These are phyloP conservation scores for Myopa testacea DNA, from an alignment of 2,888 invertebrate genomes.

Conservation along the genomic window DNA sequence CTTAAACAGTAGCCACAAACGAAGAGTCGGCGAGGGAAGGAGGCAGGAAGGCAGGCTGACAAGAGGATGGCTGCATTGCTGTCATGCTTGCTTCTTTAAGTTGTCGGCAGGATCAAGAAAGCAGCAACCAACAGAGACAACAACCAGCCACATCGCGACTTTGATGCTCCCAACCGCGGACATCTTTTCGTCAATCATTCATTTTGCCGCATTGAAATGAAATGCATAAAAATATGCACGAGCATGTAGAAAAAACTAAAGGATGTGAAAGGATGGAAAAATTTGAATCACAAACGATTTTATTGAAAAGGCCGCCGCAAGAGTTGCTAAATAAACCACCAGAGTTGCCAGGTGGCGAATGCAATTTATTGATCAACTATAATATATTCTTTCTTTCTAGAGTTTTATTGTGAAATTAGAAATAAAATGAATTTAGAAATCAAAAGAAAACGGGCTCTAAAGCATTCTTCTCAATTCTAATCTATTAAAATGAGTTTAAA, in stretches of 20 bases:
- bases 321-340: constrained; percentile 31
- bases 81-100: constrained; percentile 52
- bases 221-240: constrained; percentile 57
- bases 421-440: too few species aligned
- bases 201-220: constrained; percentile 61
- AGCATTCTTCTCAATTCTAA: too few species aligned
- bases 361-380: too few species aligned
- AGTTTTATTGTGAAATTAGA: too few species aligned
- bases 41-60: too few species aligned
- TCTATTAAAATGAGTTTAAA: too few species aligned
- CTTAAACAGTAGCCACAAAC: constrained; percentile 11
- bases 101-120: constrained; percentile 62
- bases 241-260: constrained; percentile 16
- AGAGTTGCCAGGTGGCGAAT: constrained; percentile 34
- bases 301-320: constrained; percentile 34
- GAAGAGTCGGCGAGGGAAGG: background rate
- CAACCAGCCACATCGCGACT: constrained; percentile 5
- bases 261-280: constrained; percentile 35
- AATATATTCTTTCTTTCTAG: too few species aligned
- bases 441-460: too few species aligned
- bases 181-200: constrained; percentile 67
- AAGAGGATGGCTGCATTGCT: constrained; percentile 8
- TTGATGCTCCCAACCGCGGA: constrained; percentile 44
- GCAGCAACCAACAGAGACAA: constrained; percentile 11
- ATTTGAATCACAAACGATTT: constrained; percentile 45